A percentile compares a stretch with the other conserved stretches of the same genome.
Evolutionary conservation across 2,113 vertebrate genomes (phyloP).

Genomic region (Antechinus stuartii): DNA sequence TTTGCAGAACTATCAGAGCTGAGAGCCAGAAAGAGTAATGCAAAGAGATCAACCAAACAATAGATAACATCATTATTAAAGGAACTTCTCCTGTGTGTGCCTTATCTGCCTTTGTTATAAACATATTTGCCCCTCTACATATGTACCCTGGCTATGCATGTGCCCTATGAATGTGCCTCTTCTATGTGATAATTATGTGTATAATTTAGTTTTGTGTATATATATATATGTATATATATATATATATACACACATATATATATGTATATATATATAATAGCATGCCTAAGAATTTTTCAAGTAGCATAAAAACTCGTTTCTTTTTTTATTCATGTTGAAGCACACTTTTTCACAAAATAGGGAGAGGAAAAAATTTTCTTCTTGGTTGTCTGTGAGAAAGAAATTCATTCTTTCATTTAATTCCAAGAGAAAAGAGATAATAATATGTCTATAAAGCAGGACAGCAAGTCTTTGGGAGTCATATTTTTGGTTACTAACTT

Average conservation of each 20-base stretch:
- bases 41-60: background rate
- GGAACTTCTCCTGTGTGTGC: background rate
- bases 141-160: background rate
- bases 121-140: background rate
- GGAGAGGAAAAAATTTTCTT: constrained; percentile 39
- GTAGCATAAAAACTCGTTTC: background rate
- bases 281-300: background rate
- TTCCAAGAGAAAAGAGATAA: constrained; percentile 53
- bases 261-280: background rate
- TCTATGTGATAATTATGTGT: background rate
- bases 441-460: constrained; percentile 69
- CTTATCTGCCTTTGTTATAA: background rate
- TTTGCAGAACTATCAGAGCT: background rate
- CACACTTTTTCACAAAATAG: constrained; percentile 53
- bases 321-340: constrained; percentile 44
- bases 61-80: background rate
- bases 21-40: background rate
- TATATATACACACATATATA: background rate
- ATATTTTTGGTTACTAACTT: constrained; percentile 59
- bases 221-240: background rate
- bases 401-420: constrained; percentile 69
- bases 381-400: constrained; percentile 60
- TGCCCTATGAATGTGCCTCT: background rate
- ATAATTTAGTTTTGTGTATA: background rate
- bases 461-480: constrained; percentile 37